Base-by-base conservation (phyloP, 2,797 vertebrate genomes). In the Huso huso region DNA sequence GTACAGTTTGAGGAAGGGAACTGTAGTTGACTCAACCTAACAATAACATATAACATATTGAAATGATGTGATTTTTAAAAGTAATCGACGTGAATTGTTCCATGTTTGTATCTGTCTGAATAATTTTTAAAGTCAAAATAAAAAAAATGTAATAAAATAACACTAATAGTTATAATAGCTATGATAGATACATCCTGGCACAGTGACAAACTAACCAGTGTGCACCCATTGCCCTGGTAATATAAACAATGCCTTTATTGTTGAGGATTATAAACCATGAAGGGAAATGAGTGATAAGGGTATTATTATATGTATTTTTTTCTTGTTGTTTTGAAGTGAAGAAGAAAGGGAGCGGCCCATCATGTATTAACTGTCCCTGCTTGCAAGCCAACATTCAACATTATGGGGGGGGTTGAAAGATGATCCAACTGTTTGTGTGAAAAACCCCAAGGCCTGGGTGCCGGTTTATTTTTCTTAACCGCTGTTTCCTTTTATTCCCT, bases 271-370 rank as follows among this genome's bases (percentile, higher is more conserved):
- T 62, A 62, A 48, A 62, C 61, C 61, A 48, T 37, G 18, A 62
- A 23, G 61, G 10, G 61, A 62, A 62, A 18, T 62, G 61, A 62
- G 61, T 62, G 61, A 62, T 37, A 18, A 62, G 61, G 8, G 6
- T 23, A 6, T 37, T 62, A 7, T 62, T 62, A 18, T 62, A 8
- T 37, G 15, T 37, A 7, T 37, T 62, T n/a, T 48, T 62, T 62
- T 60, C 10, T 37, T 23, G 18, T 62, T 62, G 18, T 62, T 48
- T 10, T 37, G 61, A 62, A 6, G 6, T 62, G 8, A 62, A 48
- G 18, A 62, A 62, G 52, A 10, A 62, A 62, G 11, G 11, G 61
- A 62, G 61, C 15, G 61, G 61, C 61, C 13, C 23, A 10, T 37
- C 10, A 23, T 62, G 15, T 8, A 48, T 37, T 48, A 9, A 48